phyloP scores from a whole-genome alignment of 2,888 invertebrate genomes.

The Candidula unifasciata region DNA sequence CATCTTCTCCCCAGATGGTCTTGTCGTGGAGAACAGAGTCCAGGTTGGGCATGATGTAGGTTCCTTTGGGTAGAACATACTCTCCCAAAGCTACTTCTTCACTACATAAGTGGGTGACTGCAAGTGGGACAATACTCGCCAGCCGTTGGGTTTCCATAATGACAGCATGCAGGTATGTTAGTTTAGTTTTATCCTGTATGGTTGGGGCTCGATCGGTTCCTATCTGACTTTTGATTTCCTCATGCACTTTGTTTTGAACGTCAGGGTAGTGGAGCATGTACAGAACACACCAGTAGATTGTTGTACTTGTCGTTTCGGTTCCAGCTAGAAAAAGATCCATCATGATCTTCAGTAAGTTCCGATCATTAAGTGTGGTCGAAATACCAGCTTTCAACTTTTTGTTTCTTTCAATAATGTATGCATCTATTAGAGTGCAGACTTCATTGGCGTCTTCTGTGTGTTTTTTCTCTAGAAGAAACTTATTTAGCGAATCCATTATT shows the following conservation, averaged over 20 bases:
- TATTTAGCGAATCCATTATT: neutral
- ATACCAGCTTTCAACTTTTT: neutral
- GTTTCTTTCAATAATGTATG: neutral
- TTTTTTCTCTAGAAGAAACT: neutral
- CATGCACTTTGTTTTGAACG: neutral
- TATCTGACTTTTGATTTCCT: neutral
- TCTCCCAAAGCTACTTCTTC: neutral
- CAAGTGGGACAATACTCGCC: neutral
- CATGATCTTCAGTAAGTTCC: neutral
- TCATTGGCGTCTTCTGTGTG: neutral
- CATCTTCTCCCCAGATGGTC: too few species aligned
- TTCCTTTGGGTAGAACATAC: neutral
- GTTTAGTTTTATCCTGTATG: neutral
- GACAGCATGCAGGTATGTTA: neutral
- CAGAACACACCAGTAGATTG: neutral
- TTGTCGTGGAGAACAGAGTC: too few species aligned
- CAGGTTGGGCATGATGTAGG: neutral
- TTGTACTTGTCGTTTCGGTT: neutral
- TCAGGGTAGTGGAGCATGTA: constrained; percentile 1
- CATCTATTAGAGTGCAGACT: neutral
- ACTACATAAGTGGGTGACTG: neutral
- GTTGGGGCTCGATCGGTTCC: too few species aligned
- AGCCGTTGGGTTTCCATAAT: too few species aligned
- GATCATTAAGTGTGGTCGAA: neutral
- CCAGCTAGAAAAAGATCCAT: neutral